These are phyloP conservation scores for Tursiops truncatus DNA, from an alignment of 2,113 vertebrate genomes.

Conservation along the genomic window DNA sequence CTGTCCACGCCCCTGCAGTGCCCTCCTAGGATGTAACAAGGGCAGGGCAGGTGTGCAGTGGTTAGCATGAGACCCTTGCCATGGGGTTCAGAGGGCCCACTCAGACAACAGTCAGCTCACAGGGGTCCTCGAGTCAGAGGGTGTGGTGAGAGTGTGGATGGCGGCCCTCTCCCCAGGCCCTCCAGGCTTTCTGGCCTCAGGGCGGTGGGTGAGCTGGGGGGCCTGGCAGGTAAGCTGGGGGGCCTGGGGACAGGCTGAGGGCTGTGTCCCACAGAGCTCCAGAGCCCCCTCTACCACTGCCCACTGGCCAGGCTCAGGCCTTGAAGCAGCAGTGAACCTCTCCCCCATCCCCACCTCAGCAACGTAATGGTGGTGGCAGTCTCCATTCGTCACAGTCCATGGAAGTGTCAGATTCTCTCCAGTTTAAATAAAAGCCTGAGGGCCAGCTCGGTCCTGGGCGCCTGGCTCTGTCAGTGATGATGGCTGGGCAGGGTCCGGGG, in stretches of 20 bases:
- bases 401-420: background rate
- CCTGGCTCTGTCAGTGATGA: background rate
- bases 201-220: background rate
- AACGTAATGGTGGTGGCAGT: background rate
- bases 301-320: background rate
- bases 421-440: background rate
- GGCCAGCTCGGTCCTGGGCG: background rate
- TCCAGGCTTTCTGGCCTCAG: background rate
- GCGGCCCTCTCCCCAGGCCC: background rate
- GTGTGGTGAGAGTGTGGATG: background rate
- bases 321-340: background rate
- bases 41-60: background rate
- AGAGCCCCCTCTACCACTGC: background rate
- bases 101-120: background rate
- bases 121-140: background rate
- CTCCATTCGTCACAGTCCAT: background rate
- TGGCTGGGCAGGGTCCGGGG: background rate
- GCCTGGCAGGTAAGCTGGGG: background rate
- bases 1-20: background rate
- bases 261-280: background rate
- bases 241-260: background rate
- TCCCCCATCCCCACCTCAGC: background rate
- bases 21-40: background rate
- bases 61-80: background rate
- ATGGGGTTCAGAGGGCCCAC: background rate